Base-by-base conservation (phyloP, 1,140 invertebrate species). In the Hetaerina americana region DNA sequence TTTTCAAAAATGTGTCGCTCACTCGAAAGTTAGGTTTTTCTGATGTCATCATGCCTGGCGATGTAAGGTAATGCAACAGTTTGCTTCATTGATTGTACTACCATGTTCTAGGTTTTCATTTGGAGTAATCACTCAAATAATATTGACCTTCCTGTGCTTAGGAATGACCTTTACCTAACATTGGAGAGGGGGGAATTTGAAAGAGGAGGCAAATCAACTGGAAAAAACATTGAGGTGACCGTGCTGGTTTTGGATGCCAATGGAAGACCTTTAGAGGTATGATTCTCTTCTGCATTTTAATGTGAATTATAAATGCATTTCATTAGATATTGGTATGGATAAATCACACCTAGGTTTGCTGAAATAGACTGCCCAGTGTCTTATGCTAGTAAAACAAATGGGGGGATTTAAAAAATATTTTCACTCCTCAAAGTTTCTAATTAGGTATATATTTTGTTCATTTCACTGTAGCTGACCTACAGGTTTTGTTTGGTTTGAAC, bases 31-130 rank as follows among this genome's bases (percentile, higher is more conserved):
- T 95, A 66, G 94, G 94, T 0, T 97, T 97, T 79, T 90, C 95
- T 40, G 95, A 97, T 82, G 90, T 97, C 28, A 96, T 98, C 72
- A 96, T 96, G 91, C 95, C 96, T 0, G 95, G 96, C 24, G 94
- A 94, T 79, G 91, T 94, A 1, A 80, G 80, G 79, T 81, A 76
- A 72, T 25, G 73, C 31, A 67, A 24, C 6, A 68, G 15, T 15
- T 15, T 26, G 6, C n/a, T n/a, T n/a, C n/a, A n/a, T n/a, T n/a
- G n/a, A n/a, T n/a, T n/a, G n/a, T n/a, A n/a, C n/a, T n/a, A n/a
- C n/a, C n/a, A n/a, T n/a, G n/a, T n/a, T n/a, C n/a, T n/a, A n/a
- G n/a, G n/a, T n/a, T n/a, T n/a, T n/a, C n/a, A n/a, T n/a, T n/a
- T n/a, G n/a, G n/a, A n/a, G n/a, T n/a, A n/a, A n/a, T n/a, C n/a